phyloP scores from a whole-genome alignment of 2,797 vertebrate genomes.

The Notolepis coatsorum region DNA sequence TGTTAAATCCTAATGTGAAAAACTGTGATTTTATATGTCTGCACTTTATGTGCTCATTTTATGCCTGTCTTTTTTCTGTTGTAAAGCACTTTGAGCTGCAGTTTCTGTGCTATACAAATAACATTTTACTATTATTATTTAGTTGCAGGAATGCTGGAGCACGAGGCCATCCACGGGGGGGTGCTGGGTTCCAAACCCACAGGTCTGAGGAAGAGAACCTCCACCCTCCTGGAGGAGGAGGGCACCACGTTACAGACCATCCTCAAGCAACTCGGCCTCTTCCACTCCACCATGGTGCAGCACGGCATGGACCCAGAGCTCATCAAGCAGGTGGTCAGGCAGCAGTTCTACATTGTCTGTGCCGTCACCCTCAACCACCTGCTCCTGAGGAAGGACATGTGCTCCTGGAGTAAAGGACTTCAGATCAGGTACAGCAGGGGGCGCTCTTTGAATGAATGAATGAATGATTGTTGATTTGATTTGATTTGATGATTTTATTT shows the following conservation, averaged over 20 bases:
- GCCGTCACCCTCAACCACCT: constrained; percentile 94
- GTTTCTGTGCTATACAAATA: too few relatives aligned
- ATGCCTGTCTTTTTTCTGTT: too few relatives aligned
- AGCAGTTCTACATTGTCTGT: constrained; percentile 94
- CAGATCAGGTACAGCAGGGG: constrained; percentile 89
- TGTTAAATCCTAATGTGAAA: too few relatives aligned
- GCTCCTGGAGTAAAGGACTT: constrained; percentile 98
- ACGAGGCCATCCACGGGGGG: constrained; percentile 92
- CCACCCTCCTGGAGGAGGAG: constrained; percentile 84
- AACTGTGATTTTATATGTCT: too few relatives aligned
- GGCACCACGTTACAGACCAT: constrained; percentile 91
- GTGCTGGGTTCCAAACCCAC: constrained; percentile 94
- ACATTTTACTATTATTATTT: not conserved
- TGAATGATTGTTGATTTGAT: not conserved
- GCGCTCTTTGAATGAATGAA: not conserved
- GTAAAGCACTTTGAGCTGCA: too few relatives aligned
- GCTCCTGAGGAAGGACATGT: constrained; percentile 97
- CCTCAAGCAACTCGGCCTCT: constrained; percentile 86
- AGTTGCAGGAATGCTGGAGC: constrained; percentile 97
- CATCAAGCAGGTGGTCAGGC: constrained; percentile 91
- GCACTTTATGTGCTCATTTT: too few relatives aligned
- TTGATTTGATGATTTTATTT: not conserved
- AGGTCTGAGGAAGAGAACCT: constrained; percentile 91
- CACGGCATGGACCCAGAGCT: constrained; percentile 91
- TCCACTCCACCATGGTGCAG: constrained; percentile 90